Base-by-base conservation (phyloP, 2,113 vertebrate genomes). In the Epinephelus cyanopodus region DNA sequence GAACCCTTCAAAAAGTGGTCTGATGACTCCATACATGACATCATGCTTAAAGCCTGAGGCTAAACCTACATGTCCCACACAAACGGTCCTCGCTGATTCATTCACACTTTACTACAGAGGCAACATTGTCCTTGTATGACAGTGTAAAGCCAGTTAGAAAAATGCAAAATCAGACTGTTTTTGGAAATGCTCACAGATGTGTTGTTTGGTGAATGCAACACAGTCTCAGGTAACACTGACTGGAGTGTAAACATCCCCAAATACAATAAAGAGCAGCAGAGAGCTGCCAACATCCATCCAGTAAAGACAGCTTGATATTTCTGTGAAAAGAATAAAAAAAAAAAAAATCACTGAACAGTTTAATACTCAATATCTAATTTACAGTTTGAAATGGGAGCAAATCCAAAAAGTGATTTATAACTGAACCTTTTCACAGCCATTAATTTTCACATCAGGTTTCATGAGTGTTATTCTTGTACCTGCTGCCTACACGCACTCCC, bases 381-480 rank as follows among this genome's bases (percentile, higher is more conserved):
- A 0, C 0, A 42, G 48, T 74, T 69, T 74, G 19, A 74, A 77
- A 57, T 9, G 18, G 9, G 7, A 80, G 13, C 29, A 60, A 29
- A 67, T 54, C 29, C 52, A 47, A 54, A 74, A 70, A 76, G 33
- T 50, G 3, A 58, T 56, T 56, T 54, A 56, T 42, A 74, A 65
- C n/a, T 29, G 7, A 79, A 60, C 18, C 33, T 75, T 64, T 71
- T 33, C 37, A 25, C 6, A 29, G 17, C 37, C 18, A 17, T 82
- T 78, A 5, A 74, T 57, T 57, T 74, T 21, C 63, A 72, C 62
- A 27, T 79, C 13, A n/a, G 23, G n/a, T 82, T 80, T 50, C 11
- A 42, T 33, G 27, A 56, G 18, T 74, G 21, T 83, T 86, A 77
- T 79, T 83, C 65, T 54, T 60, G 77, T 23, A 39, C 29, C 71